Base-by-base conservation (phyloP, 2,888 invertebrate genomes). In the Trilocha varians region DNA sequence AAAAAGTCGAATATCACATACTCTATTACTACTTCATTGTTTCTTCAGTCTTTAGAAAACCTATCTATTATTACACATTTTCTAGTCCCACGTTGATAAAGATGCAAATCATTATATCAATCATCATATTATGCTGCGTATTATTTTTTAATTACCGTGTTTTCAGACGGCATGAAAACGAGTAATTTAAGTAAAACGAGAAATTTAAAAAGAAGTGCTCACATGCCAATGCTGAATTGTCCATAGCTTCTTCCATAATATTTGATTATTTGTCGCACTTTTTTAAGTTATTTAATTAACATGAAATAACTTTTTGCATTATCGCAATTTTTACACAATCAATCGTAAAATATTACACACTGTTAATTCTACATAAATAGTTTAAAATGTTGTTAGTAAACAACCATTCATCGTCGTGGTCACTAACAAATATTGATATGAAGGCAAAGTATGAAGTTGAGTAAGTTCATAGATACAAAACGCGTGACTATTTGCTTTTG, bases 361-460 rank as follows among this genome's bases (percentile, higher is more conserved):
- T n/a, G n/a, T n/a, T n/a, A n/a, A n/a, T n/a, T n/a, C n/a, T n/a
- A n/a, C n/a, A n/a, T 25, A 25, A 25, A 25, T 25, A 11, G 11
- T 4, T 25, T 11, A 11, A 9, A 9, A 25, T 25, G 5, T 25
- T 39, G 36, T 43, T 42, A 45, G 32, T 46, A 39, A 50, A 43
- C 16, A 43, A 39, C 54, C 65, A 61, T 60, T 47, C 55, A 49
- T 57, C 52, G 59, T 59, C 55, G 59, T 50, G 59, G 55, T 63
- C 60, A 53, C 51, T 47, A 48, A 50, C 56, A 68, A 75, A 76
- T 74, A 72, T 73, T 74, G 68, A 73, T 59, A 59, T 48, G 51
- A 52, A 52, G 57, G 58, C 60, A 61, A 62, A 59, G 52, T 67
- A 53, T 59, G 52, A 49, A 50, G 49, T 49, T 49, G 50, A 48